These are phyloP conservation scores for Syngnathus rostellatus DNA, from an alignment of 2,797 vertebrate genomes.

Conservation along the genomic window DNA sequence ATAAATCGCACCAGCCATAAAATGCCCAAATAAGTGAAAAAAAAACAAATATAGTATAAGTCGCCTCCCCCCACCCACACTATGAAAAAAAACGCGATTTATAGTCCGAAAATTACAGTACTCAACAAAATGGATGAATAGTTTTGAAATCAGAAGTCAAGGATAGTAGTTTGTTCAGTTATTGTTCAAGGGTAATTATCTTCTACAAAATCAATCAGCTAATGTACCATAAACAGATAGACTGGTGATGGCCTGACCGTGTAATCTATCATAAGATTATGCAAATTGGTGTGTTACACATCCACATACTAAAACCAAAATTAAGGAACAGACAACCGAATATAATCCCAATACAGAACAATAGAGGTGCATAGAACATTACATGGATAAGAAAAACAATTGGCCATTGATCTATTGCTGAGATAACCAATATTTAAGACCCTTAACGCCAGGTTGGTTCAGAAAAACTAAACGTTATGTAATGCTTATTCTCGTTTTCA, in stretches of 20 bases:
- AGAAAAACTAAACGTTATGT: not conserved
- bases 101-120: too few species aligned
- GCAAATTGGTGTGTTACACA: not conserved
- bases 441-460: not conserved
- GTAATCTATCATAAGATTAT: not conserved
- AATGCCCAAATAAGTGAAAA: too few species aligned
- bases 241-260: not conserved
- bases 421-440: not conserved
- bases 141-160: too few species aligned
- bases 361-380: not conserved
- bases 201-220: too few species aligned
- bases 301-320: not conserved
- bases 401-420: not conserved
- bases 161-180: too few species aligned
- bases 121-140: too few species aligned
- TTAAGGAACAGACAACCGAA: not conserved
- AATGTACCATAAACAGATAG: too few species aligned
- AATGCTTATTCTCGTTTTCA: not conserved
- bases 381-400: not conserved
- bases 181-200: too few species aligned
- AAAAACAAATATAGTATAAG: too few species aligned
- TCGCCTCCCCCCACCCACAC: too few species aligned
- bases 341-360: not conserved
- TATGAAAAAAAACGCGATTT: too few species aligned
- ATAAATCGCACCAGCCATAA: too few species aligned